Evolutionary conservation across 2,113 vertebrate species (phyloP).

Genomic region (Pygoscelis adeliae): DNA sequence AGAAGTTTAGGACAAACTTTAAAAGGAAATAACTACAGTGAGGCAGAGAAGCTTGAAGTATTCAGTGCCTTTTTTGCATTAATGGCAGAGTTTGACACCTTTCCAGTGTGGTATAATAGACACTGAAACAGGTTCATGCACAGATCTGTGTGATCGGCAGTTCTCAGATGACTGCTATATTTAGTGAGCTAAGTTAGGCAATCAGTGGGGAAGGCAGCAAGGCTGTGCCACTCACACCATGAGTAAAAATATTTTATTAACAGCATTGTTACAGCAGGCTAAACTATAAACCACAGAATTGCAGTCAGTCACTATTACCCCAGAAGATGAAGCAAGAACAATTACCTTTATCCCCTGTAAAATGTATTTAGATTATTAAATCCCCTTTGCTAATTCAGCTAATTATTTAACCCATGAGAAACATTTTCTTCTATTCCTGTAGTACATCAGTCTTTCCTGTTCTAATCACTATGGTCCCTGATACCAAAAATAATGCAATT

Average conservation of each 20-base stretch:
- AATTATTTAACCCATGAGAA: not conserved
- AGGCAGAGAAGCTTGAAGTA: not conserved
- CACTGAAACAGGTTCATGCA: not conserved
- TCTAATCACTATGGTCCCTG: not conserved
- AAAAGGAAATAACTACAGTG: not conserved
- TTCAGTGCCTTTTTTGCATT: not conserved
- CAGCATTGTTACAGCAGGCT: not conserved
- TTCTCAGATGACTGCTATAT: not conserved
- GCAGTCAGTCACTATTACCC: not conserved
- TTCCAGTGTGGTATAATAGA: rapidly evolving
- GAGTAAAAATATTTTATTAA: not conserved
- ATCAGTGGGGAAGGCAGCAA: not conserved
- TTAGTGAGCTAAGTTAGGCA: not conserved
- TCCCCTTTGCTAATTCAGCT: not conserved
- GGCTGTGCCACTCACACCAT: not conserved
- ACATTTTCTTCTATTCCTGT: not conserved
- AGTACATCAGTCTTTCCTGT: not conserved
- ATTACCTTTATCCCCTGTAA: not conserved
- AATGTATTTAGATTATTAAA: not conserved
- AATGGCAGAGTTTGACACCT: not conserved
- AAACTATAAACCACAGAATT: not conserved
- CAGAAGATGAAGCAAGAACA: not conserved
- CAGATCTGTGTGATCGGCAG: not conserved
- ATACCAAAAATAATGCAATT: not conserved
- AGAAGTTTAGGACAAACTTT: not conserved